phyloP scores from a whole-genome alignment of 2,797 vertebrate genomes.

The Petrocephalus schoutedeni region DNA sequence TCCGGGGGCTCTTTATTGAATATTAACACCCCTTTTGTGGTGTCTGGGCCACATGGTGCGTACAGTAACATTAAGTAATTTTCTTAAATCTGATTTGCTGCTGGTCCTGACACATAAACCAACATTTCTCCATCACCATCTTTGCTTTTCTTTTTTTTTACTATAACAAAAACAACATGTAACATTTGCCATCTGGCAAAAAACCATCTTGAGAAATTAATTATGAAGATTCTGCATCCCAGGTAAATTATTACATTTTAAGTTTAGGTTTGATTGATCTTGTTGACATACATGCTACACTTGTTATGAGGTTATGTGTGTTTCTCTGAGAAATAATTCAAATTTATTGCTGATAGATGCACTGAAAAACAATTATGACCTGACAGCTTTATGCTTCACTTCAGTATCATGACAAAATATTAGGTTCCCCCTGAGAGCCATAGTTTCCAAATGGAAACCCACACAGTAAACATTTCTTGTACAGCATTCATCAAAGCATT shows the following conservation, averaged over 20 bases:
- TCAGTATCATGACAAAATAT: background rate
- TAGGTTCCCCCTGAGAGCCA: background rate
- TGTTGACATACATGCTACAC: background rate
- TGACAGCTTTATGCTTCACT: background rate
- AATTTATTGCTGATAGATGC: background rate
- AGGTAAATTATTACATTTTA: background rate
- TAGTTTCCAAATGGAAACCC: background rate
- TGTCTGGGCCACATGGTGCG: background rate
- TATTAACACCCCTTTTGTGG: background rate
- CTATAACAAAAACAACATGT: background rate
- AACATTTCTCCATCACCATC: background rate
- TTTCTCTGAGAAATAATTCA: constrained; percentile 2
- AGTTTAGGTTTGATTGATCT: background rate
- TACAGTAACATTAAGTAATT: background rate
- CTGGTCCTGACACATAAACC: background rate
- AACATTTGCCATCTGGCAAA: background rate
- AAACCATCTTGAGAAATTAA: background rate
- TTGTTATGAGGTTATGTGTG: background rate
- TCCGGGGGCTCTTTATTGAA: background rate
- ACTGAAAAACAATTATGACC: background rate
- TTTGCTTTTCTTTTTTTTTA: background rate
- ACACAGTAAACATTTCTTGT: background rate
- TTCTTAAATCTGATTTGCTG: background rate
- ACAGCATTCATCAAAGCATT: background rate
- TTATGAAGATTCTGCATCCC: background rate